phyloP scores from a whole-genome alignment of 2,797 vertebrate genomes.

The Nasua narica region DNA sequence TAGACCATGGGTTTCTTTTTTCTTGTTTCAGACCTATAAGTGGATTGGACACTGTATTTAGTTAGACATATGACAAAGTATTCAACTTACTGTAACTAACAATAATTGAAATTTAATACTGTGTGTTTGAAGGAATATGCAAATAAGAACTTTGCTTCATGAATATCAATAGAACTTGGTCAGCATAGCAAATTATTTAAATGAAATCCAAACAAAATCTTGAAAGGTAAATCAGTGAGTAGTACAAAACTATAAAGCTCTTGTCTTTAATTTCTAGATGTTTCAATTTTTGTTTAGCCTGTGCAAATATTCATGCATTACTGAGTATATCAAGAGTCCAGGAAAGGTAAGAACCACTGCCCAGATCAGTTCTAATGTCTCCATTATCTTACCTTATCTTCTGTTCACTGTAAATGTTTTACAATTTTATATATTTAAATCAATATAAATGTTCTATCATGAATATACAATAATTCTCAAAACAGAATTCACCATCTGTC shows the following conservation, averaged over 20 bases:
- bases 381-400: neutral
- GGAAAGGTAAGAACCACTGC: neutral
- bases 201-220: neutral
- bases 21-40: neutral
- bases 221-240: neutral
- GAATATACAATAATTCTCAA: neutral
- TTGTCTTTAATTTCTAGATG: neutral
- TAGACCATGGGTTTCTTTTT: neutral
- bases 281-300: neutral
- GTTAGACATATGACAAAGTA: neutral
- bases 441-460: neutral
- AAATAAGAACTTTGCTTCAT: neutral
- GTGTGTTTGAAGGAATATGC: neutral
- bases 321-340: neutral
- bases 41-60: neutral
- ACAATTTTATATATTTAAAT: neutral
- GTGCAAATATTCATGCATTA: neutral
- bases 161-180: neutral
- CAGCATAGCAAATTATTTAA: neutral
- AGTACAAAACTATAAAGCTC: neutral
- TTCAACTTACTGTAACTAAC: neutral
- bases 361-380: neutral
- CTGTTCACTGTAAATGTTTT: neutral
- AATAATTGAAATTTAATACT: neutral
- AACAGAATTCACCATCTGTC: neutral